Base-by-base conservation (phyloP, 2,113 vertebrate species). In the Cyprinodon variegatus region DNA sequence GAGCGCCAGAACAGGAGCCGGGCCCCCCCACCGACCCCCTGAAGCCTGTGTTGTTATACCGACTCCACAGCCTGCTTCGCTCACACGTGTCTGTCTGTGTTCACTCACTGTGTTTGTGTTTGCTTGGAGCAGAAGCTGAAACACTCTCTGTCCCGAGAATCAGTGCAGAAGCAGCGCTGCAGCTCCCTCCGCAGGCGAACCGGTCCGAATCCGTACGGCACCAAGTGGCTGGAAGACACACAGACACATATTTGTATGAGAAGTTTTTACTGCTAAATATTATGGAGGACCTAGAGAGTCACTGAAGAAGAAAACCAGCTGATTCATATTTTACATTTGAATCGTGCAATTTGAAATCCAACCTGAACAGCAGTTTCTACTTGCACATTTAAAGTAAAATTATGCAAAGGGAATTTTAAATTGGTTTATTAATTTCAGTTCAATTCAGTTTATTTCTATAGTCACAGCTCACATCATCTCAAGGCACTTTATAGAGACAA, bases 161-260 rank as follows among this genome's bases (percentile, higher is more conserved):
- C 38, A 0, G 48, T n/a, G 67, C 94, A 94, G 59, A 39, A 9
- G 48, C 94, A 95, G 62, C 92, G 88, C 14, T 62, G 8, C 20
- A 90, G 71, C 0, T 90, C 87, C 66, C 94, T 82, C 78, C 77
- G 87, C 37, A 87, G 70, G 2, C 94, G 88, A 3, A 85, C 74
- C 0, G 92, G 83, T 5, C 93, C 94, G 0, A 93, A 87, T 2
- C 94, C 94, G 4, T 94, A 94, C 0, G 94, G 90, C 73, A 92
- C 88, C 70, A 94, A 67, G 20, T 90, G 92, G 68, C 94, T 94
- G 85, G 0, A 80, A 83, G 41, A 64, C 65, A 60, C n/a, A 70
- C 9, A 1, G 14, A 22, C 50, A 57, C 17, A 8, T 20, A 2
- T 57, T 57, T n/a, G n/a, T 57, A n/a, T 57, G 8, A 57, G n/a